Base-by-base conservation (phyloP, 2,113 vertebrate genomes). In the Podocnemis expansa region DNA sequence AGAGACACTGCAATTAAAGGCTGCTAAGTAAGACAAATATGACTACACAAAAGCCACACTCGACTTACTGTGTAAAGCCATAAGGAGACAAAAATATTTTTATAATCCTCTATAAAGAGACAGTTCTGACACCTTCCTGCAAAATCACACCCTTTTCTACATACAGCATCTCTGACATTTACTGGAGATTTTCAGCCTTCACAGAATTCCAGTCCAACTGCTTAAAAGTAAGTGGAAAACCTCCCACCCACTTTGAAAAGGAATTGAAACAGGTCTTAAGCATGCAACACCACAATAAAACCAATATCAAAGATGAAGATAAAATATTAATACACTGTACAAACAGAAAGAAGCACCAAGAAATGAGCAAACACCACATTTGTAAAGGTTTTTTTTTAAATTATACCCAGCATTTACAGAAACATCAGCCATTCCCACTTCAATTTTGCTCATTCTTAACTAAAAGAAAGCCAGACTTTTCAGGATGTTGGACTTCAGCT, bases 221-320 rank as follows among this genome's bases (percentile, higher is more conserved):
- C 27, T 41, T 54, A 55, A 80, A 47, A 55, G 27, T 47, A 90
- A 89, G 85, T 0, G 3, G 43, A 91, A 55, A 31, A 49, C 17
- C 47, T 75, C 87, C 55, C 1, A 0, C 1, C 90, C 76, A 51
- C 78, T 73, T 70, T 0, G 0, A 85, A 52, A 2, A 1, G 5
- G 25, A 91, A 67, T 10, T 52, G 24, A 43, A 55, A 7, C 31
- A 84, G 34, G 89, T 6, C 0, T 0, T 12, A 88, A 86, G n/a
- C 56, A 79, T 70, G 41, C 60, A 78, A 47, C n/a, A 79, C 31
- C 76, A 90, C 43, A 87, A 76, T 24, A 70, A 0, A 90, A 45
- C 73, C 84, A 82, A 38, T 88, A 82, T 80, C 63, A 89, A 75
- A 88, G 70, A 45, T 51, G 11, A 54, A 88, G 94, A 91, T 38